phyloP scores from a whole-genome alignment of 2,797 vertebrate species.

The Sebastes vulpes region DNA sequence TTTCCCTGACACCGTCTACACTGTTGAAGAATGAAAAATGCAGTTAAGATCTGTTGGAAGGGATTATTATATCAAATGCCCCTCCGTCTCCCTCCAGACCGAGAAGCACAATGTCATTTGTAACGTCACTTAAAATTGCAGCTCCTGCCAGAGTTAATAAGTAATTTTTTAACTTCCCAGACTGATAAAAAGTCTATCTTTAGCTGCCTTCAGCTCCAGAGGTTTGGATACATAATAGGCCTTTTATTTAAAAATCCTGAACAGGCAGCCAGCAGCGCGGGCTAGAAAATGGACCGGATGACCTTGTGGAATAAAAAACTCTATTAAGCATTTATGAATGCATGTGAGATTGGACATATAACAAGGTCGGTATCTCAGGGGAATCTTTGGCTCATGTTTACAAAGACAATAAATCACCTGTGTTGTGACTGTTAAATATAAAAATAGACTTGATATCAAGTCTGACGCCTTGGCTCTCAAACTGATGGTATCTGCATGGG shows the following conservation, averaged over 20 bases:
- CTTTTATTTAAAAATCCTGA: slow-evolving; percentile 24
- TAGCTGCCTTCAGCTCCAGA: slow-evolving; percentile 49
- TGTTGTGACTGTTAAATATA: neutral
- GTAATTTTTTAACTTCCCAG: slow-evolving; percentile 57
- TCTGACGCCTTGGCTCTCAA: slow-evolving; percentile 23
- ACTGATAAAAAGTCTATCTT: slow-evolving; percentile 66
- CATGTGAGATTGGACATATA: slow-evolving; percentile 23
- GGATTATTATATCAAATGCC: slow-evolving; percentile 57
- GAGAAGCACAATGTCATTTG: slow-evolving; percentile 47
- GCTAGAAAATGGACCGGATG: slow-evolving; percentile 11
- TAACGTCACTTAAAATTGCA: slow-evolving; percentile 56
- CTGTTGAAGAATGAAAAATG: slow-evolving; percentile 48
- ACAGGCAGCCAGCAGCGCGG: slow-evolving; percentile 11
- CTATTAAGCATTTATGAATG: slow-evolving; percentile 40
- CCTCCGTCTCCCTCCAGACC: slow-evolving; percentile 16
- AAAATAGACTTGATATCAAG: slow-evolving; percentile 5
- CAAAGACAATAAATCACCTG: slow-evolving; percentile 12
- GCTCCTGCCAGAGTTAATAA: slow-evolving; percentile 56
- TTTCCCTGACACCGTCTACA: slow-evolving; percentile 18
- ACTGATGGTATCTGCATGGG: slow-evolving; percentile 31
- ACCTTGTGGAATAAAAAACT: slow-evolving; percentile 37
- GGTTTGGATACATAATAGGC: slow-evolving; percentile 45
- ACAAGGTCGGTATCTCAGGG: slow-evolving; percentile 3
- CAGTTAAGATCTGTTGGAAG: slow-evolving; percentile 33
- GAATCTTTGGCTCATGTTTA: slow-evolving; percentile 6